Percentiles rank a stretch among this genome's conserved stretches.
These are phyloP conservation scores for Cyprinodon variegatus DNA, from an alignment of 2,113 vertebrate species.

Conservation along the genomic window DNA sequence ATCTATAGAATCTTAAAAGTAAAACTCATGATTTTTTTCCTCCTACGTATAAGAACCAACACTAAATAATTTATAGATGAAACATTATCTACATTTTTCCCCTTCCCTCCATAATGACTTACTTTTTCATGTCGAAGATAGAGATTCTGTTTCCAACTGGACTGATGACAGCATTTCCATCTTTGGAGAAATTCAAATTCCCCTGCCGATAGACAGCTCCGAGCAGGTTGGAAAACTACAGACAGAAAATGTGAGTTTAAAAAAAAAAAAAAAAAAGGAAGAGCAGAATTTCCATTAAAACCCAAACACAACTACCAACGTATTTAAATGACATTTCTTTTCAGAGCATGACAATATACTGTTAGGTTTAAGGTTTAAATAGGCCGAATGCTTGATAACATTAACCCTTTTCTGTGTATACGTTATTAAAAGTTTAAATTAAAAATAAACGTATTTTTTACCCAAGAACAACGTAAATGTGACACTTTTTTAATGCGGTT, in stretches of 20 bases:
- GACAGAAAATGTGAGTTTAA: neutral
- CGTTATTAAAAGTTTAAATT: rapidly evolving
- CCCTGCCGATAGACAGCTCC: slow-evolving; percentile 93
- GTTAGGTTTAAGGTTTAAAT: neutral
- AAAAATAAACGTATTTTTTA: rapidly evolving
- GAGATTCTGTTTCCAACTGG: slow-evolving; percentile 94
- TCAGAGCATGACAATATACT: neutral
- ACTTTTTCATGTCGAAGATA: slow-evolving; percentile 94
- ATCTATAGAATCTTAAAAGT: too few relatives aligned
- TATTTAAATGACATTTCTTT: neutral
- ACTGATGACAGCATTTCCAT: slow-evolving; percentile 90
- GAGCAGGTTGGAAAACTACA: slow-evolving; percentile 92
- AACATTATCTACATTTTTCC: too few relatives aligned
- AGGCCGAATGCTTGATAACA: neutral
- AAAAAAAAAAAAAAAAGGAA: too few relatives aligned
- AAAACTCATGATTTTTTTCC: too few relatives aligned
- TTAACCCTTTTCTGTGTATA: rapidly evolving
- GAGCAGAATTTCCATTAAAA: neutral
- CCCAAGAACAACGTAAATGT: rapidly evolving
- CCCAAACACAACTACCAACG: neutral
- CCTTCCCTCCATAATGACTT: slow-evolving; percentile 21
- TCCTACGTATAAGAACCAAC: too few relatives aligned
- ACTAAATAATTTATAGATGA: too few relatives aligned
- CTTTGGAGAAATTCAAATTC: slow-evolving; percentile 88
- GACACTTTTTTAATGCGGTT: neutral